Evolutionary conservation across 2,113 vertebrate species (phyloP), one percentile per base, ranked within the genome.

Genomic region (Desmodus rotundus): DNA sequence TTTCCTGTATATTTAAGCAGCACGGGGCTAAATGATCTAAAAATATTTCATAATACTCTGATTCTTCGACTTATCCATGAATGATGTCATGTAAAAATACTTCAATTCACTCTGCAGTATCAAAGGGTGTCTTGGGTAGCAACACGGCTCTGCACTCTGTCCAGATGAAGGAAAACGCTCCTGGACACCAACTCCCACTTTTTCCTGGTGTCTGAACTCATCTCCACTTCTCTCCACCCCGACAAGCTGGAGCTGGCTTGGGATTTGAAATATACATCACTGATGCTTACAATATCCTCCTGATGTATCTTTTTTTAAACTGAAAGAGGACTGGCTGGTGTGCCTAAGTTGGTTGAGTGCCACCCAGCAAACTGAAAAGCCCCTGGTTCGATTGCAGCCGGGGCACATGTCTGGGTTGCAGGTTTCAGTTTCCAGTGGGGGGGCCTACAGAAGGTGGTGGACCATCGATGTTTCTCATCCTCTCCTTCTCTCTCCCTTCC

Each of bases 231-330:
- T 93, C 74, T 70, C 91, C 41, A 78, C 45, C 83, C 63, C 15
- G 56, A 93, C 87, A 50, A 83, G 65, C 82, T 16, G 11, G 54
- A 93, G 52, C 43, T 96, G 96, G 97, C 82, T 93, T 91, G 81
- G 84, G 31, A 78, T 91, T 86, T 86, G 74, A 87, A 68, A 81
- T 94, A 91, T 87, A 61, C 47, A 31, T 9, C 70, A n/a, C n/a
- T 77, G 91, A 78, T 72, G 8, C 33, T 72, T 89, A 94, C 68
- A 83, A 74, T 13, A 94, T 36, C 38, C 83, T 88, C 95, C 93
- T 82, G 58, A 96, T 92, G 58, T 72, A 74, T 89, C 20, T 3
- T 92, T 92, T 68, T 95, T 73, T 85, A 89, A 58, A 52, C 33
- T 50, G 9, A 80, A 84, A 81, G 81, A 82, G 83, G 33, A 9